Conservation (phyloP, 2,113 vertebrate species). For the Eclectus roratus region DNA sequence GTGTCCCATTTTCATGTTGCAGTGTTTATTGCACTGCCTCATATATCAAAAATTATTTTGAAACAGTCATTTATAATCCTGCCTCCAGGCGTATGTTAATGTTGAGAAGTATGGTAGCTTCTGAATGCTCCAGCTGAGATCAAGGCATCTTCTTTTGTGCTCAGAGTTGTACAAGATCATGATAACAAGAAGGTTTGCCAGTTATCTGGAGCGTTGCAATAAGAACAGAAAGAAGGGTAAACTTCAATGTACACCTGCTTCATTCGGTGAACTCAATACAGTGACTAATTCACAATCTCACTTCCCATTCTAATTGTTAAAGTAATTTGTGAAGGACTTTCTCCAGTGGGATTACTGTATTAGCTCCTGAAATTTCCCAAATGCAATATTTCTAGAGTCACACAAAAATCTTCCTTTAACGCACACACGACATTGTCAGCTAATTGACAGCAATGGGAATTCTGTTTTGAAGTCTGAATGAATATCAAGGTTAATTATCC, state of each 20-base stretch:
- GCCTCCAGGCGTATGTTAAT: neutral
- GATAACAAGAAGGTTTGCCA: neutral
- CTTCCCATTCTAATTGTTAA: neutral
- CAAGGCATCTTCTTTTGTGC: neutral
- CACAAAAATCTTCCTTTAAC: neutral
- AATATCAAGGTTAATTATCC: constrained; percentile 61
- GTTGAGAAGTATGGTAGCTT: neutral
- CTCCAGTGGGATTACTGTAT: neutral
- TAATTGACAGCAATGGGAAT: constrained; percentile 53
- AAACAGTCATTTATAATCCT: neutral
- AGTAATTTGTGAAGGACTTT: neutral
- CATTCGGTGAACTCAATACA: neutral
- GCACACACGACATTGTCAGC: neutral
- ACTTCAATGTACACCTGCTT: neutral
- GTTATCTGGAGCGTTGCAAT: neutral
- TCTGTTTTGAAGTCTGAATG: constrained; percentile 6
- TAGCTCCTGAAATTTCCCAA: constrained; percentile 3
- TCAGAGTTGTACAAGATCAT: neutral
- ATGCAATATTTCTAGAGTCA: neutral
- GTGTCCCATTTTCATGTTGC: neutral
- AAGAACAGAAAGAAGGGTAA: neutral
- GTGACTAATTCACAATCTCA: neutral
- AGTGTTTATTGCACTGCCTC: neutral
- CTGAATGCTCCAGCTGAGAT: neutral
- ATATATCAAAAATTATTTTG: neutral